These are phyloP conservation scores for Leptonema lineaticorne DNA, from an alignment of 1,140 invertebrate species.

Conservation along the genomic window DNA sequence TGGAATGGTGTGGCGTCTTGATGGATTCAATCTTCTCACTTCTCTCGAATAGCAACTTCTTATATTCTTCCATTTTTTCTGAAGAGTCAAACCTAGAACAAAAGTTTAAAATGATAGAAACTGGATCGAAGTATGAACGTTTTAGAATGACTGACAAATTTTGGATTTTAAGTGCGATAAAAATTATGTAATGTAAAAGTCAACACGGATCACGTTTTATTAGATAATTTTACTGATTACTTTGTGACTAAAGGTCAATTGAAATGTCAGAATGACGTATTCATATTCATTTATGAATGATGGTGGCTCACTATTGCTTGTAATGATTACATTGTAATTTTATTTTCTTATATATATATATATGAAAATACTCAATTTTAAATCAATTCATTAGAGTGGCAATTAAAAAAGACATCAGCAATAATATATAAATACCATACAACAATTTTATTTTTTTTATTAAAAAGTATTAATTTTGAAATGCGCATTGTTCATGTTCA, in stretches of 20 bases:
- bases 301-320: background rate
- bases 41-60: too few relatives aligned
- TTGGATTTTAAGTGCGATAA: constrained; percentile 3
- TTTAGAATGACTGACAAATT: background rate
- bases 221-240: background rate
- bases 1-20: too few relatives aligned
- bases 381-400: too few relatives aligned
- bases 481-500: too few relatives aligned
- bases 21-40: too few relatives aligned
- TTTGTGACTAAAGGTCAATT: background rate
- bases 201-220: background rate
- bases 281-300: background rate
- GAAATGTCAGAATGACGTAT: background rate
- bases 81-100: constrained; percentile 5
- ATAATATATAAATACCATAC: too few relatives aligned
- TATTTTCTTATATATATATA: background rate
- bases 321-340: too few relatives aligned
- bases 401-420: too few relatives aligned
- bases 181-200: background rate
- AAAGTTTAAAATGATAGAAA: too few relatives aligned
- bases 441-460: background rate
- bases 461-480: too few relatives aligned
- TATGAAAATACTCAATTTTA: background rate
- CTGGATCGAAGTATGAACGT: background rate
- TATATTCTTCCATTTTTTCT: background rate